Conservation (phyloP, 1,140 invertebrate species). For the Pogonomyrmex californicus region DNA sequence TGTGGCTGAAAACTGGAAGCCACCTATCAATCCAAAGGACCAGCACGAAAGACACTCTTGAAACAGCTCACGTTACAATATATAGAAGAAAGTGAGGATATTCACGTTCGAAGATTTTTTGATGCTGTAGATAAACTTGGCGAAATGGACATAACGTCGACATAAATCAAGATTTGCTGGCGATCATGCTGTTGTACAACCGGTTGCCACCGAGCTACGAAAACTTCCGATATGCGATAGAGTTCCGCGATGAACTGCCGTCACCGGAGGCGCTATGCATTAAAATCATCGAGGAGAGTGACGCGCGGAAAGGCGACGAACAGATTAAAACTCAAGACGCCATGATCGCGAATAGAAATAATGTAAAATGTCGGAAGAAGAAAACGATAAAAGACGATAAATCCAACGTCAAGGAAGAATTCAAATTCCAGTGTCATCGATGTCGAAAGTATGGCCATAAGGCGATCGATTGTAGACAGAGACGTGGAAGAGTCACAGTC, state of each 20-base stretch:
- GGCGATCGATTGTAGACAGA: neutral
- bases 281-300: neutral
- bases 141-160: slow-evolving; percentile 1
- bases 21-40: slow-evolving; percentile 64
- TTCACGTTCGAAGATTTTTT: slow-evolving; percentile 11
- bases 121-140: neutral
- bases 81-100: neutral
- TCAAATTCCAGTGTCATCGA: slow-evolving; percentile 8
- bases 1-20: slow-evolving; percentile 9
- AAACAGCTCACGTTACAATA: slow-evolving; percentile 17
- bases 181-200: slow-evolving; percentile 23
- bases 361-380: neutral
- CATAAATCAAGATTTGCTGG: slow-evolving; percentile 24
- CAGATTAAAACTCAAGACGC: neutral
- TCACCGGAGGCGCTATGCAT: neutral
- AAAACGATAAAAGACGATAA: neutral
- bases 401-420: neutral
- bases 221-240: slow-evolving; percentile 41
- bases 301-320: neutral
- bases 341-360: neutral
- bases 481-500: neutral
- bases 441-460: slow-evolving; percentile 27
- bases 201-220: neutral
- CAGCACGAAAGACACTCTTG: slow-evolving; percentile 20
- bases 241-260: slow-evolving; percentile 37